Conservation (phyloP, 2,113 vertebrate genomes). For the Paraplagusia blochii region DNA sequence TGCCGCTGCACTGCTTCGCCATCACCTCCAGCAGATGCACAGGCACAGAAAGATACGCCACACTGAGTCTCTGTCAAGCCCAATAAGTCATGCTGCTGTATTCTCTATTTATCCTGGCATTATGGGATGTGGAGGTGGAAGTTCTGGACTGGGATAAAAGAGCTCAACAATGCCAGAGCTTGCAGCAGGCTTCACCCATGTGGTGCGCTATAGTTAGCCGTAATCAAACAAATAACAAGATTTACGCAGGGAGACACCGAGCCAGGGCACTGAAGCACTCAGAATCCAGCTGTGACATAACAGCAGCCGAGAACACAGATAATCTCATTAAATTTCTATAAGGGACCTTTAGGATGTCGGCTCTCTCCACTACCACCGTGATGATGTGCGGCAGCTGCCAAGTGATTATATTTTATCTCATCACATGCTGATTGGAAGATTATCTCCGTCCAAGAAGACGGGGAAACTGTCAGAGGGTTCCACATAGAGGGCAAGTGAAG, state of each 20-base stretch:
- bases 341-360: constrained; percentile 36
- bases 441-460: constrained; percentile 15
- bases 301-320: constrained; percentile 19
- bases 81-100: constrained; percentile 28
- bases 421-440: constrained; percentile 49
- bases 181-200: background rate
- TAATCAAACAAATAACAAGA: constrained; percentile 36
- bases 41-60: background rate
- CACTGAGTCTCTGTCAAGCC: background rate
- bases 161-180: background rate
- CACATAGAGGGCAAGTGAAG: no score
- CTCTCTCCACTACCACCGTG: constrained; percentile 20
- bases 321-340: constrained; percentile 61
- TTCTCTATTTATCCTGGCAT: constrained; percentile 11
- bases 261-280: constrained; percentile 27
- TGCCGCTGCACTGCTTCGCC: background rate
- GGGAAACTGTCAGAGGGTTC: constrained; percentile 16
- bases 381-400: constrained; percentile 65
- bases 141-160: constrained; percentile 6
- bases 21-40: constrained; percentile 28
- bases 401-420: constrained; percentile 25
- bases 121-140: background rate
- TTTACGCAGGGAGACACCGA: constrained; percentile 19
- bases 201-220: constrained; percentile 13
- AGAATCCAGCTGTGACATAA: constrained; percentile 51